These are phyloP conservation scores for Odontocolon sp. DNA, from an alignment of 2,888 invertebrate genomes.

Conservation along the genomic window DNA sequence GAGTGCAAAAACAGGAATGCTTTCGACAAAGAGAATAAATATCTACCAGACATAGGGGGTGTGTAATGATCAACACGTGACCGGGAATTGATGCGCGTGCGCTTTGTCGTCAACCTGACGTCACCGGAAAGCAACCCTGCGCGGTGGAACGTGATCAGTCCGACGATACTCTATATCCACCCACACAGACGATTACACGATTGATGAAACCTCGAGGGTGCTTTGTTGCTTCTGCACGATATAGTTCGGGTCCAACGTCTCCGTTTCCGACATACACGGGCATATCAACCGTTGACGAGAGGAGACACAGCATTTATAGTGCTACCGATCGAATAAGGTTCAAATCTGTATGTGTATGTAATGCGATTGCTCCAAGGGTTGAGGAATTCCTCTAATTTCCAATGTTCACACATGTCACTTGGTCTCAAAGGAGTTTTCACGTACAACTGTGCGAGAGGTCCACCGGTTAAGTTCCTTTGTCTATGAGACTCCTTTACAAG, in stretches of 20 bases:
- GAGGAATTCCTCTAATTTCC: no score
- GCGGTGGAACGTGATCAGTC: neutral
- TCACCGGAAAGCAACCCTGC: neutral
- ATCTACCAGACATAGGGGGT: constrained; percentile 40
- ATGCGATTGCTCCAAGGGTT: no score
- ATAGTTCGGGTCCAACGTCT: neutral
- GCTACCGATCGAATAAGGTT: no score
- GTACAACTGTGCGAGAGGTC: no score
- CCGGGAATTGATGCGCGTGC: constrained; percentile 62
- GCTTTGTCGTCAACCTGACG: constrained; percentile 12
- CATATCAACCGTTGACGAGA: neutral
- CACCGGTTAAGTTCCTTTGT: no score
- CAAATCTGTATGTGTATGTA: no score
- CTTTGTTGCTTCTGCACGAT: neutral
- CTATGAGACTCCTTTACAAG: no score
- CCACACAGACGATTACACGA: constrained; percentile 21
- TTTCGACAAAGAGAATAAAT: neutral
- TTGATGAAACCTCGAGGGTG: constrained; percentile 31
- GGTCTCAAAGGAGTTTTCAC: no score
- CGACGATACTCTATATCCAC: neutral
- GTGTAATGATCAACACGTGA: constrained; percentile 74
- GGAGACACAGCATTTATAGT: neutral
- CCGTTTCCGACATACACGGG: neutral
- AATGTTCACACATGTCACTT: no score
- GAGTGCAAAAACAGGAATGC: neutral